phyloP scores from a whole-genome alignment of 2,888 invertebrate genomes.

The Trachelus tabidus region DNA sequence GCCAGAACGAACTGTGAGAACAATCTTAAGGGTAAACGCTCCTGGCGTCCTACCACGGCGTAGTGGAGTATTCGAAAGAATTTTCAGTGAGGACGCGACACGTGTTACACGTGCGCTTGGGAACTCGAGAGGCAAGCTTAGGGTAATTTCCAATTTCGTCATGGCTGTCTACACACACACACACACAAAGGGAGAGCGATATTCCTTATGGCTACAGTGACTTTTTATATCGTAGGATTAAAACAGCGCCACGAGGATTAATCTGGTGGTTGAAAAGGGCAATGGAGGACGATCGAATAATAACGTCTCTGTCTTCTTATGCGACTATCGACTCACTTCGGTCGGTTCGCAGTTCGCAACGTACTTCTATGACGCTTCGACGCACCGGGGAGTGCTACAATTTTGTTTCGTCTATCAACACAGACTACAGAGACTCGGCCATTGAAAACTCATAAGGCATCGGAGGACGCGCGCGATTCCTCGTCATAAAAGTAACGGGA shows the following conservation, averaged over 20 bases:
- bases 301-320: not conserved
- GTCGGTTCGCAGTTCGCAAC: not conserved
- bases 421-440: not conserved
- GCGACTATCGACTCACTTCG: not conserved
- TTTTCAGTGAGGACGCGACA: not conserved
- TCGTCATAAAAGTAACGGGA: slow-evolving; percentile 10
- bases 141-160: not conserved
- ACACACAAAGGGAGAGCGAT: not conserved
- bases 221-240: not conserved
- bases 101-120: not conserved
- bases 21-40: not conserved
- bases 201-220: not conserved
- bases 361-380: not conserved
- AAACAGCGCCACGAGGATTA: not conserved
- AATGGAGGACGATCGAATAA: not conserved
- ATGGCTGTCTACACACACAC: not conserved
- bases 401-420: not conserved
- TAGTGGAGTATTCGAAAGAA: not conserved
- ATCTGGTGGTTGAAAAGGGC: not conserved
- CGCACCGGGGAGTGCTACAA: not conserved
- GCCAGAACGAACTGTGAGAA: not conserved
- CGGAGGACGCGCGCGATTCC: not conserved
- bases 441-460: not conserved
- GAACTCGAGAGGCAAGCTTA: not conserved
- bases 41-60: not conserved